These are phyloP conservation scores for Grammomys surdaster DNA, from an alignment of 2,113 vertebrate species.

Conservation along the genomic window DNA sequence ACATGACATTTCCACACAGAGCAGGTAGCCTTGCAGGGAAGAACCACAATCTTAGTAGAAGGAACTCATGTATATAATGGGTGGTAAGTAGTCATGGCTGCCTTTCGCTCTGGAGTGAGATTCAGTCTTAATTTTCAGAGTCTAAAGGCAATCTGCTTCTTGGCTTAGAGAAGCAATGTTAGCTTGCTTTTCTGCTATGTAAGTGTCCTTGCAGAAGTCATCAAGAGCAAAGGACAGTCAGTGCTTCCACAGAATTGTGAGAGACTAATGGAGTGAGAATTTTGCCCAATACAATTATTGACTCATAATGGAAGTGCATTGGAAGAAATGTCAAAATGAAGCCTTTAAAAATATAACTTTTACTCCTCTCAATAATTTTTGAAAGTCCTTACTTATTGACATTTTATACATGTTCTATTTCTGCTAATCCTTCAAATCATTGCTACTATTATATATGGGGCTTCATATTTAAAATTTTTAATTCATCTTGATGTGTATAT, in stretches of 20 bases:
- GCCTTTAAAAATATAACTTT: conserved; percentile 52
- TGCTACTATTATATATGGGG: not conserved
- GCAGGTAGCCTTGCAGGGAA: not conserved
- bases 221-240: not conserved
- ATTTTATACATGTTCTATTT: not conserved
- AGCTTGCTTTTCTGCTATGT: not conserved
- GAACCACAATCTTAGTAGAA: not conserved
- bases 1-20: not conserved
- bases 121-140: not conserved
- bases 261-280: not conserved
- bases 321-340: not conserved
- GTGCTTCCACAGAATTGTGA: not conserved
- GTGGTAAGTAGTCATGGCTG: not conserved
- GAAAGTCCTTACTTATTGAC: not conserved
- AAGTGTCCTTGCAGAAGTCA: not conserved
- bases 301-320: not conserved
- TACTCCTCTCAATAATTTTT: not conserved
- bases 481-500: not conserved
- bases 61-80: not conserved
- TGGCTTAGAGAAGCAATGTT: not conserved
- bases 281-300: not conserved
- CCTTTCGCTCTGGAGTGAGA: conserved; percentile 17
- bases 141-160: not conserved
- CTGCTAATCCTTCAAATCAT: not conserved
- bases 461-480: not conserved